Conservation (phyloP, 1,140 invertebrate genomes). For the Atopsyche davidsoni region DNA sequence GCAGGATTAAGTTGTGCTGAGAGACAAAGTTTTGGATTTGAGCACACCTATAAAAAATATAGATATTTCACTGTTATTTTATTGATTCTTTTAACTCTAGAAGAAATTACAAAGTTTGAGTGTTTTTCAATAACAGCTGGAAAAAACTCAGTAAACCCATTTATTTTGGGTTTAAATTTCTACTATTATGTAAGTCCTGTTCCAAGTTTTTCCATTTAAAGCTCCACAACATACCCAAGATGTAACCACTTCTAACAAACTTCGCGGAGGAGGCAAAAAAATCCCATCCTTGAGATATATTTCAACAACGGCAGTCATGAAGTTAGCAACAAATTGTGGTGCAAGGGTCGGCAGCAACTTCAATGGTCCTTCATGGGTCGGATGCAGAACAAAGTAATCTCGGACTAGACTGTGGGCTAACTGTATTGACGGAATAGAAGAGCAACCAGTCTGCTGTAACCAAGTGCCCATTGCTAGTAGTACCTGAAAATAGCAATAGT, state of each 20-base stretch:
- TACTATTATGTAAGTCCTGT: too few relatives aligned
- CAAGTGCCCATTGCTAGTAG: conserved; percentile 73
- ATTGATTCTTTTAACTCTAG: too few relatives aligned
- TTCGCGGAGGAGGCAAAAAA: conserved; percentile 51
- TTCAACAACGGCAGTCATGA: conserved; percentile 74
- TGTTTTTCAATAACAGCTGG: too few relatives aligned
- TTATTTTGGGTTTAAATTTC: too few relatives aligned
- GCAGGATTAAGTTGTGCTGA: conserved; percentile 64
- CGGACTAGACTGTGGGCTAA: conserved; percentile 68
- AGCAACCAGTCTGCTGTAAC: conserved; percentile 76
- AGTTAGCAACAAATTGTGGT: conserved; percentile 73
- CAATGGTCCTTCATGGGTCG: conserved; percentile 57
- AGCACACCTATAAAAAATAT: conserved; percentile 46
- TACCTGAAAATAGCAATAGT: conserved; percentile 47
- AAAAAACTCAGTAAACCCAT: too few relatives aligned
- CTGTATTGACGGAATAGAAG: conserved; percentile 62
- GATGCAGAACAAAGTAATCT: conserved; percentile 70
- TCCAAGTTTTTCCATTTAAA: too few relatives aligned
- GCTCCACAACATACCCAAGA: conserved; percentile 58
- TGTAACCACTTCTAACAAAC: conserved; percentile 57
- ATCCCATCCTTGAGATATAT: conserved; percentile 52
- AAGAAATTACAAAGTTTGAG: too few relatives aligned
- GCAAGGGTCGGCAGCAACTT: conserved; percentile 62
- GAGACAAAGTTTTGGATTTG: conserved; percentile 62
- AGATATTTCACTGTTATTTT: too few relatives aligned